Percentiles rank a stretch among this genome's conserved stretches.
phyloP scores from a whole-genome alignment of 2,113 vertebrate genomes.

The Heterochromis multidens region DNA sequence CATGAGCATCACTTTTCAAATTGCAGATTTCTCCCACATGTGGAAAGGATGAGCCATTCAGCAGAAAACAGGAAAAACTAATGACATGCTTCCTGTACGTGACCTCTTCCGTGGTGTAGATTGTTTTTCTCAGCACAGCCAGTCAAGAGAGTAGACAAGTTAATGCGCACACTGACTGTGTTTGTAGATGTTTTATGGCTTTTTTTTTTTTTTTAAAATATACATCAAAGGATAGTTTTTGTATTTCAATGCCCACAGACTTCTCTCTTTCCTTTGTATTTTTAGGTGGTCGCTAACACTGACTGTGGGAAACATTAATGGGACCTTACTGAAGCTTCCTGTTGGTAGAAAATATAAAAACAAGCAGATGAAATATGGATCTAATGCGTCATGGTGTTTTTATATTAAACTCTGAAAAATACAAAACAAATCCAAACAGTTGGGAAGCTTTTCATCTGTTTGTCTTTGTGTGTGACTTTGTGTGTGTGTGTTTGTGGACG shows the following conservation, averaged over 20 bases:
- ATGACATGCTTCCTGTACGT: background rate
- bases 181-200: background rate
- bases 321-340: background rate
- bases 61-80: background rate
- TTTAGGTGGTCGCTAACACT: background rate
- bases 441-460: background rate
- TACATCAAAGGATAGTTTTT: no score
- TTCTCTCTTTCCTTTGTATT: background rate
- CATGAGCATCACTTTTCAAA: no score
- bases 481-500: no score
- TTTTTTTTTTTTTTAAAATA: no score
- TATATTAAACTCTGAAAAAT: background rate
- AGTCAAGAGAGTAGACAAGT: no score
- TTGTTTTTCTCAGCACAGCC: background rate
- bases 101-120: no score
- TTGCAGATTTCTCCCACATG: background rate
- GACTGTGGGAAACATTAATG: background rate
- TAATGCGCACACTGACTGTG: background rate
- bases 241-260: background rate
- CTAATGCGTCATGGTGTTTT: background rate
- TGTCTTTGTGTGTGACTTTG: no score
- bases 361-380: background rate
- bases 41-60: background rate
- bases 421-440: background rate
- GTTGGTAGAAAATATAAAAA: background rate